Evolutionary conservation across 2,888 invertebrate species (phyloP).

Genomic region (Arrhopalites spinosus): DNA sequence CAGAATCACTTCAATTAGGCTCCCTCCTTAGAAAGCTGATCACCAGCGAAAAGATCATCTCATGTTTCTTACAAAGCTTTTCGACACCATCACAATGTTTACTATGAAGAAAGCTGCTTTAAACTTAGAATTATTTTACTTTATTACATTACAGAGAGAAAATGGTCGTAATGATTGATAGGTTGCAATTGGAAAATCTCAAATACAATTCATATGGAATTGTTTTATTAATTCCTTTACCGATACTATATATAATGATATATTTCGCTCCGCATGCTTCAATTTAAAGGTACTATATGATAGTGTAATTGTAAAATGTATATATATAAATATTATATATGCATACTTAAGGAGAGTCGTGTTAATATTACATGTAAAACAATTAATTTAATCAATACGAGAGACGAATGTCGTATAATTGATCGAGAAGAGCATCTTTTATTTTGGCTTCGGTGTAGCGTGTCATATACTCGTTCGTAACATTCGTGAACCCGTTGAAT

Average conservation of each 20-base stretch:
- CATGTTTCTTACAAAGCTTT: neutral
- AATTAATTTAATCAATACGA: neutral
- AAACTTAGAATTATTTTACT: neutral
- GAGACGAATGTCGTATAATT: neutral
- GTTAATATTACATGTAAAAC: neutral
- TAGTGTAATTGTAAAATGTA: neutral
- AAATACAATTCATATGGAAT: neutral
- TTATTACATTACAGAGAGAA: neutral
- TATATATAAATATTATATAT: neutral
- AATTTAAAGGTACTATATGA: neutral
- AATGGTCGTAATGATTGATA: neutral
- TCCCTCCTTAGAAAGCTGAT: neutral
- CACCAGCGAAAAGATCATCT: neutral
- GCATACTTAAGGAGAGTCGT: neutral
- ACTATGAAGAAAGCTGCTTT: neutral
- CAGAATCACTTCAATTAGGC: neutral
- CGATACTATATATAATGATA: neutral
- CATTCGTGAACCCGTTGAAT: neutral
- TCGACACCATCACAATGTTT: neutral
- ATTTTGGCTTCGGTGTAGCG: slow-evolving; percentile 6
- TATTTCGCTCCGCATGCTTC: slow-evolving; percentile 1
- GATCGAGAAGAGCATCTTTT: slow-evolving; percentile 3
- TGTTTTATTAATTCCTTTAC: neutral
- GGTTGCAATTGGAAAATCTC: neutral
- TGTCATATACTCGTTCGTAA: neutral